Evolutionary conservation across 2,113 vertebrate species (phyloP), one percentile per base, ranked within the genome.

Genomic region (Deroptyus accipitrinus): DNA sequence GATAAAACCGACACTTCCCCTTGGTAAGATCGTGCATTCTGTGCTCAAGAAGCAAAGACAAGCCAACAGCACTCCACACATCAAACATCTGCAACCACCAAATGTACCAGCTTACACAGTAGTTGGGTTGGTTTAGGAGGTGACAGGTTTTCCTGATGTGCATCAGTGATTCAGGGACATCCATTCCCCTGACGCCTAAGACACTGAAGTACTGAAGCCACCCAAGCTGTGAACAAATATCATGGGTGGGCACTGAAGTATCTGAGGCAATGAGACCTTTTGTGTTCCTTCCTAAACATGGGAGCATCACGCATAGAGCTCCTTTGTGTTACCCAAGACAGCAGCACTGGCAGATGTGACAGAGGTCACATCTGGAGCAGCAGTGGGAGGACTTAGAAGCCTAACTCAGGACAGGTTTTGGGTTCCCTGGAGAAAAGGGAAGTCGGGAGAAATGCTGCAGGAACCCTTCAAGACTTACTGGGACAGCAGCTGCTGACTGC

Each of bases 261-360:
- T 37, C 33, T 59, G 25, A 59, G 68, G 44, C 70, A 59, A 48
- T 23, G 27, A 62, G 49, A 33, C 17, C 13, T 89, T 83, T 30
- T 28, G 41, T 8, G 41, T 19, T 70, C 74, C 61, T 67, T 85
- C 70, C 37, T 54, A 28, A 66, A 70, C n/a, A 33, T 0, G 17
- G 78, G 18, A 90, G 31, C 1, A 1, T 52, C 0, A 0, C 3
- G 13, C 17, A 3, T 3, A 23, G 25, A 92, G 22, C 76, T 80
- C 46, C 46, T 49, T 74, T 7, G 55, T 46, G 37, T 74, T 27
- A 7, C 41, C 66, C 61, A 62, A 27, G 41, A 16, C 51, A 72
- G 69, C 4, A 0, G n/a, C 4, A 0, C 31, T 54, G 66, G 66
- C 52, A 73, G 35, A 82, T 17, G 42, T 42, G 17, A 64, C 57